Evolutionary conservation across 2,113 vertebrate species (phyloP).

Genomic region (Alligator mississippiensis): DNA sequence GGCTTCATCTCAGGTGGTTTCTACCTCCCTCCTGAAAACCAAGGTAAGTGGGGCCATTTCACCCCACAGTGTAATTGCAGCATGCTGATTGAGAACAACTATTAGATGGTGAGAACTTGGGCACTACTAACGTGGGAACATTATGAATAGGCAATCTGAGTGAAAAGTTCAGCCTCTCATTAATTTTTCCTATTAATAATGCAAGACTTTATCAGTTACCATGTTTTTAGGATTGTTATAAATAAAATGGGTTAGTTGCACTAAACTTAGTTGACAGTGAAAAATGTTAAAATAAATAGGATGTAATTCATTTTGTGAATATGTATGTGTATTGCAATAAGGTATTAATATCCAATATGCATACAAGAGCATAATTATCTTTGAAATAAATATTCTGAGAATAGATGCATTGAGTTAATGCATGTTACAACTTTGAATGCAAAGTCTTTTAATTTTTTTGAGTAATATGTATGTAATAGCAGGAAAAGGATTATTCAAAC

Average conservation of each 20-base stretch:
- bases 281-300: not conserved
- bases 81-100: too few relatives aligned
- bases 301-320: not conserved
- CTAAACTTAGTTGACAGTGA: not conserved
- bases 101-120: not conserved
- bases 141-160: not conserved
- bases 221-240: not conserved
- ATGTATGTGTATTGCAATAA: not conserved
- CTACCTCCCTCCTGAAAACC: too few relatives aligned
- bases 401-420: not conserved
- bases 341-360: not conserved
- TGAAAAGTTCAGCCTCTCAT: not conserved
- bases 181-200: not conserved
- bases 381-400: not conserved
- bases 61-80: too few relatives aligned
- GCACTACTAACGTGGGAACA: not conserved
- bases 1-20: too few relatives aligned
- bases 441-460: not conserved
- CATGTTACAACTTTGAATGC: not conserved
- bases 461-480: not conserved
- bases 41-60: too few relatives aligned
- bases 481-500: not conserved
- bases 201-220: not conserved
- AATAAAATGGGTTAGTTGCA: not conserved
- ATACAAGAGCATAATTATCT: not conserved